Base-by-base conservation (phyloP, 2,797 vertebrate species). In the Tragopan temminckii region DNA sequence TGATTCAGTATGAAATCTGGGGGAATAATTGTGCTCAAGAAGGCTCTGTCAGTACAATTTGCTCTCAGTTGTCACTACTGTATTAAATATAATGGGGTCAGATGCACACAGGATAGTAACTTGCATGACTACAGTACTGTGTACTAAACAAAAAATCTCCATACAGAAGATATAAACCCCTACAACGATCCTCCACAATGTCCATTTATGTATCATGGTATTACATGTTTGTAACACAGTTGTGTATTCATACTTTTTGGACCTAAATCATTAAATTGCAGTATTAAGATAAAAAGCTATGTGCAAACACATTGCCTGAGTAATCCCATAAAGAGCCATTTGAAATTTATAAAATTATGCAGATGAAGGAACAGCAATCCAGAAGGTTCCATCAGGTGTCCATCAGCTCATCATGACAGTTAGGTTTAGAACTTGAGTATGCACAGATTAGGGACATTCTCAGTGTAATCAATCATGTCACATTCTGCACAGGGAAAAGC, bases 1-100 rank as follows among this genome's bases (percentile, higher is more conserved):
- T 96, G 90, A 96, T 96, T 96, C 68, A 94, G n/a, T 68, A 88
- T 80, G 46, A 50, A 29, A 69, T 43, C 96, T 87, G 0, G 27
- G 29, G 48, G 21, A 69, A 66, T 95, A 88, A 96, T 94, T 96
- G 86, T 77, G 29, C 58, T 94, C 77, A 88, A 75, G 82, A 89
- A 83, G 19, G 29, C 5, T 43, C 80, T 97, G 94, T 94, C 89
- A 90, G 93, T 96, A 88, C 18, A 94, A 77, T 97, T 97, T 94
- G 3, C 27, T 93, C 42, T 94, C 61, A 86, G 68, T 55, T 94
- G 69, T 94, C 81, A 95, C 58, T 82, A 29, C 31, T 74, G 52
- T 55, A 24, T 67, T 68, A 91, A 80, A 76, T 71, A 76, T 90
- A 96, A 88, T 33, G 35, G 23, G 35, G 69, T 66, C 80, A 90